These are phyloP conservation scores for Pseudonaja textilis DNA, from an alignment of 2,113 vertebrate genomes.

Conservation along the genomic window DNA sequence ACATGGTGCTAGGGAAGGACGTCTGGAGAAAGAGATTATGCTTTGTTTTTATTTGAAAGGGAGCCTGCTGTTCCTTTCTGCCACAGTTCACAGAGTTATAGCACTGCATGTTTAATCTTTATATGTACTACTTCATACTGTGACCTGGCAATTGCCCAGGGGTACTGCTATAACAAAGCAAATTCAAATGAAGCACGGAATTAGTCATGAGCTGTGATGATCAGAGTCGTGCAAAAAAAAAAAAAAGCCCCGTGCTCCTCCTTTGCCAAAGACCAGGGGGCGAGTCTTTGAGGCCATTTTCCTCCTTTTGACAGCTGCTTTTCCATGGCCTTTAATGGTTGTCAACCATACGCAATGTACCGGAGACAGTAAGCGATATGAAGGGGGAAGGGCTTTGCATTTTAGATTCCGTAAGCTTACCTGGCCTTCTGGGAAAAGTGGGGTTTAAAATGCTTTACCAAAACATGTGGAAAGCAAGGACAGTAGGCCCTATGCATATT, in stretches of 20 bases:
- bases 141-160: not conserved
- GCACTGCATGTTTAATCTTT: slow-evolving; percentile 38
- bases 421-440: not conserved
- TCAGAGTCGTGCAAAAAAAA: slow-evolving; percentile 4
- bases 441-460: not conserved
- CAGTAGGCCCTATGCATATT: not conserved
- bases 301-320: not conserved
- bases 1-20: slow-evolving; percentile 17
- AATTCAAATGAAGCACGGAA: slow-evolving; percentile 36
- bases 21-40: slow-evolving; percentile 1
- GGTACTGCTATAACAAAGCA: not conserved
- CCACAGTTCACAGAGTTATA: slow-evolving; percentile 20
- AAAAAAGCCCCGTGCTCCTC: not conserved
- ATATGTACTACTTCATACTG: slow-evolving; percentile 9
- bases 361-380: not conserved
- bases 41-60: slow-evolving; percentile 17
- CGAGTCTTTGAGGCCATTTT: not conserved
- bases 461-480: not conserved
- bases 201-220: not conserved
- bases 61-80: slow-evolving; percentile 8
- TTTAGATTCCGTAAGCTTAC: not conserved
- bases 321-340: not conserved
- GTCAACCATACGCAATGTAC: not conserved
- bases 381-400: not conserved
- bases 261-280: not conserved